A percentile compares a stretch with the other conserved stretches of the same genome.
Conservation (phyloP, 2,797 vertebrate genomes). For the Limosa lapponica region DNA sequence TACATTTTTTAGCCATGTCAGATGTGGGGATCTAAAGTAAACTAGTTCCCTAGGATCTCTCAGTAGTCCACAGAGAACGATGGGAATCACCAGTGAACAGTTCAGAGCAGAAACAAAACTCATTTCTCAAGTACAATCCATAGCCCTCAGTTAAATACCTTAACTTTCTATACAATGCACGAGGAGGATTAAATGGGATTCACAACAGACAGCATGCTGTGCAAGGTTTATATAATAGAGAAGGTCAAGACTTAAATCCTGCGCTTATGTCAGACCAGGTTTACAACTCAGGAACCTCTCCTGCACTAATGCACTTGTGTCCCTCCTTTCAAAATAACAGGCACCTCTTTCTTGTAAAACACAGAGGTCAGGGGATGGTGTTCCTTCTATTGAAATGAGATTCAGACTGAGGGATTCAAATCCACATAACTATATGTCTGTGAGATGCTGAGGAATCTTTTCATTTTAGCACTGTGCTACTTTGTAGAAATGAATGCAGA, state of each 20-base stretch:
- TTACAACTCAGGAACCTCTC: not conserved
- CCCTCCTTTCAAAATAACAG: not conserved
- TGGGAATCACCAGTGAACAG: not conserved
- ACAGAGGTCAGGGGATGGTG: not conserved
- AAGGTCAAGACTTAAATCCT: constrained; percentile 42
- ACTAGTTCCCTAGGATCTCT: not conserved
- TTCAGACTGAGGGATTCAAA: not conserved
- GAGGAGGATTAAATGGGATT: constrained; percentile 35
- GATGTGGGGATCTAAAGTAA: not conserved
- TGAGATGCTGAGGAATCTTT: not conserved
- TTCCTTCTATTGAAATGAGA: not conserved
- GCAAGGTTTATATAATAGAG: not conserved
- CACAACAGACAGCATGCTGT: not conserved
- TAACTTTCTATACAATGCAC: not conserved
- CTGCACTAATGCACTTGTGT: not conserved
- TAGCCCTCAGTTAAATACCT: not conserved
- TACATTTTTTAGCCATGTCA: not conserved
- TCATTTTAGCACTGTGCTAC: not conserved
- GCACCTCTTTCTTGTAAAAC: not conserved
- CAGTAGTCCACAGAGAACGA: not conserved
- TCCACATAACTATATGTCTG: not conserved
- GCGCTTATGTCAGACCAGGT: not conserved
- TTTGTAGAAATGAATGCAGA: not conserved
- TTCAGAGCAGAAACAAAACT: constrained; percentile 10
- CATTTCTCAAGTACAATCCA: not conserved